Evolutionary conservation across 2,797 vertebrate genomes (phyloP).

Genomic region (Fistularia commersonii): DNA sequence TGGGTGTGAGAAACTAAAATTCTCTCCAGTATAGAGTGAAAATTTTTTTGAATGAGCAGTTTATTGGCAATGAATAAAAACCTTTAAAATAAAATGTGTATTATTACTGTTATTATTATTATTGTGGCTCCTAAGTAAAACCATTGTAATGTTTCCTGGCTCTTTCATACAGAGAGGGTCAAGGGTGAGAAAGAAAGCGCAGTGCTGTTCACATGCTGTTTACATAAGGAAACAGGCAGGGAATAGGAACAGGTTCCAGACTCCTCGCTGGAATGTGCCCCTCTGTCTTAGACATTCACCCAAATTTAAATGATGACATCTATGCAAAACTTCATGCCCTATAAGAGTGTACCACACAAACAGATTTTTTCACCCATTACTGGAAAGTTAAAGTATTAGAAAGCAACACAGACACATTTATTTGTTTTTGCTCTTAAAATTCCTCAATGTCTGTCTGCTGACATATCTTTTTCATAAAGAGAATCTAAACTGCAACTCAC

Average conservation of each 20-base stretch:
- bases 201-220: slow-evolving; percentile 49
- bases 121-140: not conserved
- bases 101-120: not conserved
- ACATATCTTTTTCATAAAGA: slow-evolving; percentile 55
- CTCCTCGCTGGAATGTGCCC: slow-evolving; percentile 3
- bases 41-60: too few species aligned
- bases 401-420: slow-evolving; percentile 16
- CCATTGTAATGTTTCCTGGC: not conserved
- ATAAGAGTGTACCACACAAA: not conserved
- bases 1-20: slow-evolving; percentile 1
- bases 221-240: slow-evolving; percentile 51
- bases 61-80: not conserved
- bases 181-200: slow-evolving; percentile 47
- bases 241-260: slow-evolving; percentile 56
- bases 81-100: too few species aligned
- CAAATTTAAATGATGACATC: not conserved
- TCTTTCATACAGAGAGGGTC: slow-evolving; percentile 21
- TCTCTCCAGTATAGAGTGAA: not conserved
- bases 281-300: slow-evolving; percentile 12
- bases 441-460: slow-evolving; percentile 21
- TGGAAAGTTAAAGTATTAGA: not conserved
- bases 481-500: slow-evolving; percentile 23
- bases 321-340: not conserved
- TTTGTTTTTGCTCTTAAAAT: slow-evolving; percentile 29
- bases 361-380: not conserved